phyloP scores from a whole-genome alignment of 2,113 vertebrate species.

The Triplophysa rosa region DNA sequence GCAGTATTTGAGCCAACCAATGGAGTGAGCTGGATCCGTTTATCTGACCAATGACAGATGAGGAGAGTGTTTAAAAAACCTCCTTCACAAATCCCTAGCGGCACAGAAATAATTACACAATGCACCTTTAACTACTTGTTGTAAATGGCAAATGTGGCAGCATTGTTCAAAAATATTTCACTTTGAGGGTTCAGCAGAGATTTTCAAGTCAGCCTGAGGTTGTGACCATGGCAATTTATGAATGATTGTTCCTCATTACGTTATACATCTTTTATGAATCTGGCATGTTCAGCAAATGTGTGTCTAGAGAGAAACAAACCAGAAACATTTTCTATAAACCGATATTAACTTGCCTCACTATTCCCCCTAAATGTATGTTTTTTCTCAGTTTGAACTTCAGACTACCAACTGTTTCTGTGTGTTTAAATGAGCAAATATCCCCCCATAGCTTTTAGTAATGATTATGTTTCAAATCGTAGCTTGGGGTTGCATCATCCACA shows the following conservation, averaged over 20 bases:
- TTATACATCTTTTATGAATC: constrained; percentile 21
- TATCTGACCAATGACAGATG: too few relatives aligned
- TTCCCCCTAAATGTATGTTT: neutral
- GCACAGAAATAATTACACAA: neutral
- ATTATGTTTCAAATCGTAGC: constrained; percentile 41
- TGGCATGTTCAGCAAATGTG: constrained; percentile 17
- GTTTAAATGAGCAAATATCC: constrained; percentile 25
- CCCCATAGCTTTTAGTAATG: constrained; percentile 31
- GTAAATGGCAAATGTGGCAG: neutral
- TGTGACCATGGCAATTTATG: constrained; percentile 6
- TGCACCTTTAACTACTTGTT: constrained; percentile 2
- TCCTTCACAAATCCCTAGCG: too few relatives aligned
- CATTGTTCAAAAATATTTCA: constrained; percentile 4
- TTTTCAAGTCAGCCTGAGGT: neutral
- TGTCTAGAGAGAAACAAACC: neutral
- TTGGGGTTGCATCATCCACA: constrained; percentile 40
- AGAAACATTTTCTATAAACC: neutral
- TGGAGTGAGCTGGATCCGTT: too few relatives aligned
- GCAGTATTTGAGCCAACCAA: too few relatives aligned
- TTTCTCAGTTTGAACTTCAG: neutral
- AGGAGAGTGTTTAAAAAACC: too few relatives aligned
- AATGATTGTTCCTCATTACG: constrained; percentile 14
- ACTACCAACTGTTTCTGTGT: neutral
- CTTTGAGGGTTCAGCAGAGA: neutral
- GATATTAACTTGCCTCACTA: neutral